A percentile compares a stretch with the other conserved stretches of the same genome.
phyloP scores from a whole-genome alignment of 2,888 invertebrate species.

The Polydrusus cervinus region DNA sequence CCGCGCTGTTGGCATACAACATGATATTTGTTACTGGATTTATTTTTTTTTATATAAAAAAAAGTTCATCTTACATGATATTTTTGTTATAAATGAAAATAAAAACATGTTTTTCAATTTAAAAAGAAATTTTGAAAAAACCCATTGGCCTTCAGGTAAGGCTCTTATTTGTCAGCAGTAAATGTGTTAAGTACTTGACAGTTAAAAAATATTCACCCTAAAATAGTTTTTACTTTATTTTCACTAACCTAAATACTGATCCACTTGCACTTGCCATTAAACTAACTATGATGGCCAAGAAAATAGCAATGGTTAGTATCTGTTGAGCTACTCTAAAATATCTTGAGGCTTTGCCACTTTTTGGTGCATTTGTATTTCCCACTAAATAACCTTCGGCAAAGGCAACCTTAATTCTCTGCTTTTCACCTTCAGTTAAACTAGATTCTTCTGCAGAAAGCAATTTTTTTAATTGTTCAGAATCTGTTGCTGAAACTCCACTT shows the following conservation, averaged over 20 bases:
- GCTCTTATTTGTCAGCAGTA: too few species aligned
- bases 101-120: too few species aligned
- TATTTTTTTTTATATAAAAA: too few species aligned
- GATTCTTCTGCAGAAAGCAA: conserved; percentile 73
- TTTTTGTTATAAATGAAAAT: too few species aligned
- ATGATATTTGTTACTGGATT: too few species aligned
- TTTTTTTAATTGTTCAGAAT: conserved; percentile 73
- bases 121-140: too few species aligned
- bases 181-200: too few species aligned
- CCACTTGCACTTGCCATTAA: conserved; percentile 83
- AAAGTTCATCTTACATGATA: too few species aligned
- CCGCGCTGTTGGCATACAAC: too few species aligned
- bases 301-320: conserved; percentile 81
- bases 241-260: conserved; percentile 77
- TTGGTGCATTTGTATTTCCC: conserved; percentile 73
- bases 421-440: conserved; percentile 73
- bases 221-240: not conserved
- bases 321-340: conserved; percentile 84
- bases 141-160: too few species aligned
- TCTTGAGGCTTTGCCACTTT: conserved; percentile 74
- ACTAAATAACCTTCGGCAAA: conserved; percentile 94
- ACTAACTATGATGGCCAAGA: conserved; percentile 84
- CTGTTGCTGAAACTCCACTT: conserved; percentile 59
- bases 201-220: not conserved
- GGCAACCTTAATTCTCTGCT: conserved; percentile 87